A percentile compares a stretch with the other conserved stretches of the same genome.
These are phyloP conservation scores for Propsilocerus akamusi DNA, from an alignment of 1,140 invertebrate genomes.

Conservation along the genomic window DNA sequence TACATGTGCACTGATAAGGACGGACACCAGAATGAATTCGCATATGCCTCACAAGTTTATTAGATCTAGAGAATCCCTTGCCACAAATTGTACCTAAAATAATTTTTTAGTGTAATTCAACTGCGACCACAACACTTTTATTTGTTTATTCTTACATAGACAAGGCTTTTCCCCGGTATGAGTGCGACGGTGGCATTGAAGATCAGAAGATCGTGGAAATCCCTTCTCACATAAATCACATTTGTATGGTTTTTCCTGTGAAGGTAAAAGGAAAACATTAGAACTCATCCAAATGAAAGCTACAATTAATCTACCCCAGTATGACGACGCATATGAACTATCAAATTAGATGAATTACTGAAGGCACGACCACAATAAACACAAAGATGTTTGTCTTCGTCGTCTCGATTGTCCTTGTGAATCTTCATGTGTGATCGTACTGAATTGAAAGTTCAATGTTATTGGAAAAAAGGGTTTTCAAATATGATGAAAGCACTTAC, in stretches of 20 bases:
- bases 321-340: constrained; percentile 36
- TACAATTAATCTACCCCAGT: constrained; percentile 23
- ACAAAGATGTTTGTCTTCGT: constrained; percentile 23
- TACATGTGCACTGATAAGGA: constrained; percentile 22
- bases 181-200: constrained; percentile 26
- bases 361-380: constrained; percentile 33
- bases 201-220: constrained; percentile 27
- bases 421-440: constrained; percentile 22
- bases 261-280: background rate
- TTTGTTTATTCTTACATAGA: constrained; percentile 21
- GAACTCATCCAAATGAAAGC: background rate
- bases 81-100: constrained; percentile 28
- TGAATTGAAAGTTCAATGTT: constrained; percentile 13
- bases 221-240: constrained; percentile 29
- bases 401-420: constrained; percentile 17
- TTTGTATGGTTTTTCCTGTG: constrained; percentile 24
- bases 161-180: constrained; percentile 32
- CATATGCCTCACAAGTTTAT: constrained; percentile 38
- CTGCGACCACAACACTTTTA: background rate
- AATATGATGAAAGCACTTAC: constrained; percentile 11
- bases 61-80: constrained; percentile 36
- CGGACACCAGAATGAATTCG: constrained; percentile 34
- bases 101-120: background rate
- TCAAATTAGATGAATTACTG: constrained; percentile 33
- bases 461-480: background rate